Evolutionary conservation across 2,113 vertebrate species (phyloP).

Genomic region (Psammodynastes pulverulentus): DNA sequence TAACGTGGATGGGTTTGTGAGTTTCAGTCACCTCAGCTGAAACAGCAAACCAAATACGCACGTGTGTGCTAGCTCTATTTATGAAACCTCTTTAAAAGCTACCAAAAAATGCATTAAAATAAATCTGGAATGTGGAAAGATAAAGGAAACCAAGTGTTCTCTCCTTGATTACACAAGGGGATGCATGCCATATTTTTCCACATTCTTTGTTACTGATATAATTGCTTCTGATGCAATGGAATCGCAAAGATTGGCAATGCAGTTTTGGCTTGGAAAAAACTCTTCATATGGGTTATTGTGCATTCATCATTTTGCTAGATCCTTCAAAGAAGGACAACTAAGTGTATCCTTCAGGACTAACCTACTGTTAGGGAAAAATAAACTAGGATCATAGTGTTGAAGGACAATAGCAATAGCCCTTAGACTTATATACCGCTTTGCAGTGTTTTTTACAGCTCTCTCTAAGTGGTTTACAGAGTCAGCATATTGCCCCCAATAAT

Average conservation of each 20-base stretch:
- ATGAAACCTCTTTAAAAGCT: constrained; percentile 51
- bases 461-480: too few species aligned
- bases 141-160: constrained; percentile 42
- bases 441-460: too few species aligned
- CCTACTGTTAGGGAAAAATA: background rate
- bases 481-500: too few species aligned
- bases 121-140: constrained; percentile 53
- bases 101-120: constrained; percentile 43
- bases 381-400: background rate
- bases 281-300: constrained; percentile 31
- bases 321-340: constrained; percentile 41
- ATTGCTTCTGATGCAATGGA: constrained; percentile 47
- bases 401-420: background rate
- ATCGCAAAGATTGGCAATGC: constrained; percentile 24
- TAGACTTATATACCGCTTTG: too few species aligned
- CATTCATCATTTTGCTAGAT: constrained; percentile 53
- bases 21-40: background rate
- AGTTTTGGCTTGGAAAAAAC: constrained; percentile 33
- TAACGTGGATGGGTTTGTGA: background rate
- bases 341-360: background rate
- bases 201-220: constrained; percentile 61
- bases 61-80: background rate
- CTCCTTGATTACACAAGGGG: constrained; percentile 9
- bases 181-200: constrained; percentile 30
- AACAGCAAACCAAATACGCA: background rate